Evolutionary conservation across 2,888 invertebrate species (phyloP).

Genomic region (Stenurella melanura): DNA sequence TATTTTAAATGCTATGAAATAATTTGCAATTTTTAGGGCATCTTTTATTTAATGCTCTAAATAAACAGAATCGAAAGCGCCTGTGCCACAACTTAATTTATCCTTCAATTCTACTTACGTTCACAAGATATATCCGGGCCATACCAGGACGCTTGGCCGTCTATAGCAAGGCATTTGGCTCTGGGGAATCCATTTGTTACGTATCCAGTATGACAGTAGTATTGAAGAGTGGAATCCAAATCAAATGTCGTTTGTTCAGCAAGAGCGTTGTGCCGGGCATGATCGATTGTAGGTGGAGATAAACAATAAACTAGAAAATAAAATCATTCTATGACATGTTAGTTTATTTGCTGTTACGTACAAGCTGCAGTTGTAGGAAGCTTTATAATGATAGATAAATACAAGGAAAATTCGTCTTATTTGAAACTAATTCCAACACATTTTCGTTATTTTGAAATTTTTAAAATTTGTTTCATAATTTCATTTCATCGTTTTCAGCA

Average conservation of each 20-base stretch:
- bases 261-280: conserved; percentile 91
- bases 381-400: too few species aligned
- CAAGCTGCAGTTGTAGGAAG: too few species aligned
- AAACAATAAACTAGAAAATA: conserved; percentile 83
- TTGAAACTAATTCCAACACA: too few species aligned
- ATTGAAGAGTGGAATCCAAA: conserved; percentile 91
- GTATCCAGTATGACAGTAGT: conserved; percentile 96
- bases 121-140: conserved; percentile 97
- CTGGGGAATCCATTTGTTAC: conserved; percentile 92
- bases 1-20: too few species aligned
- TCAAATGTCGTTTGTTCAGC: conserved; percentile 92
- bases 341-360: too few species aligned
- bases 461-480: too few species aligned
- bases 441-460: too few species aligned
- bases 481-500: too few species aligned
- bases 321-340: neutral
- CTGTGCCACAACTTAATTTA: conserved; percentile 30
- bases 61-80: neutral
- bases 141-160: conserved; percentile 94
- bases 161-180: conserved; percentile 94
- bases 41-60: neutral
- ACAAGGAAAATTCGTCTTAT: too few species aligned
- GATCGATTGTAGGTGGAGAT: conserved; percentile 88
- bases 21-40: too few species aligned
- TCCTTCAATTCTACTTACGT: conserved; percentile 79